These are phyloP conservation scores for Heterodera carotae DNA, from an alignment of 1,140 invertebrate genomes.

Conservation along the genomic window DNA sequence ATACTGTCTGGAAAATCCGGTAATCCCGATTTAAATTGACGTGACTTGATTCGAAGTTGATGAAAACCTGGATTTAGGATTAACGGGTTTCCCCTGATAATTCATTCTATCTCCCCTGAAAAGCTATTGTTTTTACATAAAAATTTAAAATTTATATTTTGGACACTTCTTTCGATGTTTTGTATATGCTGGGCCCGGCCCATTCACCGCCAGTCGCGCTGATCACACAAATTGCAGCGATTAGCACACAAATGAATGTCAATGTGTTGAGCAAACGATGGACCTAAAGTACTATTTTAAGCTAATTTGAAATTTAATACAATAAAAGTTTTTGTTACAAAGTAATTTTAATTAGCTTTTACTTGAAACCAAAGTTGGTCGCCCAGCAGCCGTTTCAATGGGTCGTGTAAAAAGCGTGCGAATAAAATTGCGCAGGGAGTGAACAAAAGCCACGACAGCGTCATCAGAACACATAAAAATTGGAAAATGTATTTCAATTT, in stretches of 20 bases:
- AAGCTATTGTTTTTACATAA: background rate
- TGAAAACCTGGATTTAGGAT: too few relatives aligned
- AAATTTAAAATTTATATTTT: background rate
- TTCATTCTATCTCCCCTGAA: background rate
- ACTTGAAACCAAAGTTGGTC: conserved; percentile 22
- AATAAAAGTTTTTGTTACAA: background rate
- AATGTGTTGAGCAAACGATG: conserved; percentile 9
- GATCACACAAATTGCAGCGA: conserved; percentile 14
- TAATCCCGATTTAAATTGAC: too few relatives aligned
- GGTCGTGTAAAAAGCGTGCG: conserved; percentile 8
- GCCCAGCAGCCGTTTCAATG: conserved; percentile 16
- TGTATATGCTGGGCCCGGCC: conserved; percentile 5
- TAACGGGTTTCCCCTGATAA: background rate
- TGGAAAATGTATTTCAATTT: background rate
- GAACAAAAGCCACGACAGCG: conserved; percentile 21
- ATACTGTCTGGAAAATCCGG: too few relatives aligned
- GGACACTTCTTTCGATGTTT: background rate
- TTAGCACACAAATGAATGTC: conserved; percentile 15
- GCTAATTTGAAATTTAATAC: background rate
- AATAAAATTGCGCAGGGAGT: conserved; percentile 18
- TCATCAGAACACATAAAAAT: conserved; percentile 22
- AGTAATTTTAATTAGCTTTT: background rate
- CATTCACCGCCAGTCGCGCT: conserved; percentile 9
- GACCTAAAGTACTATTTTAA: background rate
- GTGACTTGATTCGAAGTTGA: too few relatives aligned